Evolutionary conservation across 2,888 invertebrate genomes (phyloP).

Genomic region (Drosophila borborema): DNA sequence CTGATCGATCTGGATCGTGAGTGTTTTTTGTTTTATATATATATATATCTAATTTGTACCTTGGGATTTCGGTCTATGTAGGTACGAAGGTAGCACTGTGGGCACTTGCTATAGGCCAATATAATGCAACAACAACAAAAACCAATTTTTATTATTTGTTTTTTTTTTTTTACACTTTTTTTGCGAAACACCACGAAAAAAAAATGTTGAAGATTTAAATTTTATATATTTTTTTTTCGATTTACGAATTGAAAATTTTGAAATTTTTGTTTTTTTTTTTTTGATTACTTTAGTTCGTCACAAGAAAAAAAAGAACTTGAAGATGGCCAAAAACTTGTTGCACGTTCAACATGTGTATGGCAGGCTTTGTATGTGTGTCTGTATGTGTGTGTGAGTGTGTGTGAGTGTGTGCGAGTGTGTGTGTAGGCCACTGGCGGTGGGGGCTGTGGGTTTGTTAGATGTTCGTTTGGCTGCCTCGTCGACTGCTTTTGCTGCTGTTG

Average conservation of each 20-base stretch:
- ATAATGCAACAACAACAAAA: constrained; percentile 22
- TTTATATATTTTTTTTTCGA: neutral
- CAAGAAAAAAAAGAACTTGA: constrained; percentile 14
- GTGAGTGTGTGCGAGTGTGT: neutral
- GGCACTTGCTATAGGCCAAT: constrained; percentile 1
- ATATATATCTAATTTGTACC: constrained; percentile 19
- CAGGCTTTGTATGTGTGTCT: constrained; percentile 10
- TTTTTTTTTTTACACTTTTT: constrained; percentile 24
- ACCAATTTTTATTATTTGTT: constrained; percentile 2
- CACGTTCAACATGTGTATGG: constrained; percentile 32
- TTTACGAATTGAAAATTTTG: neutral
- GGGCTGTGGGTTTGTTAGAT: constrained; percentile 1
- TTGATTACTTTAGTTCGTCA: constrained; percentile 22
- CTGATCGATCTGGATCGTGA: constrained; percentile 15
- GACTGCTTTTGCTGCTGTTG: neutral
- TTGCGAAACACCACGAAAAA: constrained; percentile 22
- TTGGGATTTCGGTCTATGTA: constrained; percentile 3
- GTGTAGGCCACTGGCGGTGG: neutral
- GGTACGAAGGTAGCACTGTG: constrained; percentile 17
- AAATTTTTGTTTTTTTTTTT: neutral
- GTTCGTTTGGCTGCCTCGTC: constrained; percentile 9
- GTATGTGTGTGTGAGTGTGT: neutral
- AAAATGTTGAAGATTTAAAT: constrained; percentile 41
- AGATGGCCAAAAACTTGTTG: constrained; percentile 34
- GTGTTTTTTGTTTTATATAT: neutral